Evolutionary conservation across 1,140 invertebrate species (phyloP), one percentile per base, ranked within the genome.

Genomic region (Anoplolepis gracilipes): DNA sequence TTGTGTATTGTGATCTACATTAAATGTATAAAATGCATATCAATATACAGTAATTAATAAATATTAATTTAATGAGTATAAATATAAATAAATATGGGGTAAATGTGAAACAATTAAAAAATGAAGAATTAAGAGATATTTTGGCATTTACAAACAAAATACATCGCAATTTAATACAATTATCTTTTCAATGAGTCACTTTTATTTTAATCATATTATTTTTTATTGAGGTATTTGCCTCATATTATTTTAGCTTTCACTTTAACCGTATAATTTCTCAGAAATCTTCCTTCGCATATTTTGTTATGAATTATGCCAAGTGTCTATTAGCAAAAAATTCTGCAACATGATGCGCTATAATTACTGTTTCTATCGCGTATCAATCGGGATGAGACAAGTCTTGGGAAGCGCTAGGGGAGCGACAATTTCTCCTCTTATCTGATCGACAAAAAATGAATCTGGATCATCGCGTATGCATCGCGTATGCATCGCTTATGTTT

Each of bases 341-440:
- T 16, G 57, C 11, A 19, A 30, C 16, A 49, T 33, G 28, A 72
- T 39, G 28, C n/a, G 28, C 11, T 70, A 8, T 46, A 82, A 82
- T 82, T 73, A 82, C 30, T 59, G 55, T 16, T 57, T 61, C 36
- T n/a, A 30, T 25, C 13, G 28, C 30, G 53, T 46, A 73, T 73
- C 36, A 46, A 61, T 73, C 19, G 42, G 22, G 55, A 28, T 49
- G 64, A n/a, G n/a, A 36, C 46, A 10, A 53, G 22, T 16, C 33
- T n/a, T 22, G 36, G 49, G 19, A 59, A 70, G 19, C 36, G 7
- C 25, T 33, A 59, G 25, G 53, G 59, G 25, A 82, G 67, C 78
- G 67, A 82, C 78, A 72, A 73, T 82, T 82, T 82, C 78, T 82
- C 78, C 36, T 72, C 78, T 73, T 82, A 73, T 82, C 78, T 82